A percentile compares a stretch with the other conserved stretches of the same genome.
Evolutionary conservation across 2,113 vertebrate species (phyloP).

Genomic region (Laticauda colubrina): DNA sequence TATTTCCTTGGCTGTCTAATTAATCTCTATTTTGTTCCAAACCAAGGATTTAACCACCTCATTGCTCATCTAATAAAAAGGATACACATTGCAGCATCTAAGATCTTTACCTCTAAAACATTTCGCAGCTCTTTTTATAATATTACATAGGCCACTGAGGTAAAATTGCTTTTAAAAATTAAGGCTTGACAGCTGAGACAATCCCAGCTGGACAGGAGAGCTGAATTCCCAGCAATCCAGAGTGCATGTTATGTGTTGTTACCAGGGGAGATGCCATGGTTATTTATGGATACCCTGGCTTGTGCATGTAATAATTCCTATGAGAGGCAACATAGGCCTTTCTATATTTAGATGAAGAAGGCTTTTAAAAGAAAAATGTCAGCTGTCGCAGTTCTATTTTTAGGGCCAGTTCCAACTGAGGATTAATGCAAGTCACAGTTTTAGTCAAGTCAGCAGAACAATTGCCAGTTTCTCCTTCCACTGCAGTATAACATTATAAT

Average conservation of each 20-base stretch:
- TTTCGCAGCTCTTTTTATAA: slow-evolving; percentile 33
- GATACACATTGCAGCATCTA: not conserved
- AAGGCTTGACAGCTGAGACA: slow-evolving; percentile 47
- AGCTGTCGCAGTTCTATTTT: slow-evolving; percentile 42
- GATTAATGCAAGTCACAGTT: slow-evolving; percentile 19
- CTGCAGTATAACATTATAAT: not conserved
- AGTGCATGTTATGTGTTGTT: slow-evolving; percentile 28
- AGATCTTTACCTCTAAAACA: slow-evolving; percentile 1
- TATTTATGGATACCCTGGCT: slow-evolving; percentile 53
- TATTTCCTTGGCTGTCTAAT: not conserved
- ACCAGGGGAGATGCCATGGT: slow-evolving; percentile 25
- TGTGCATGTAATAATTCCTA: slow-evolving; percentile 49
- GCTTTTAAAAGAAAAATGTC: slow-evolving; percentile 48
- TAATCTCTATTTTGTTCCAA: slow-evolving; percentile 4
- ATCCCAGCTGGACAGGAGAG: slow-evolving; percentile 49
- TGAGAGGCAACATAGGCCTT: slow-evolving; percentile 44
- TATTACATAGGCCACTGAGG: slow-evolving; percentile 9
- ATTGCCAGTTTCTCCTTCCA: not conserved
- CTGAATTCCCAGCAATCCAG: slow-evolving; percentile 56
- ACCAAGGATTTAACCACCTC: slow-evolving; percentile 9
- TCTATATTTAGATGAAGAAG: slow-evolving; percentile 57
- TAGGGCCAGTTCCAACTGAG: not conserved
- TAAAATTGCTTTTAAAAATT: slow-evolving; percentile 27
- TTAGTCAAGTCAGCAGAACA: slow-evolving; percentile 9
- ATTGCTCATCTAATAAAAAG: not conserved